These are phyloP conservation scores for Boleophthalmus pectinirostris DNA, from an alignment of 2,113 vertebrate genomes.

Conservation along the genomic window DNA sequence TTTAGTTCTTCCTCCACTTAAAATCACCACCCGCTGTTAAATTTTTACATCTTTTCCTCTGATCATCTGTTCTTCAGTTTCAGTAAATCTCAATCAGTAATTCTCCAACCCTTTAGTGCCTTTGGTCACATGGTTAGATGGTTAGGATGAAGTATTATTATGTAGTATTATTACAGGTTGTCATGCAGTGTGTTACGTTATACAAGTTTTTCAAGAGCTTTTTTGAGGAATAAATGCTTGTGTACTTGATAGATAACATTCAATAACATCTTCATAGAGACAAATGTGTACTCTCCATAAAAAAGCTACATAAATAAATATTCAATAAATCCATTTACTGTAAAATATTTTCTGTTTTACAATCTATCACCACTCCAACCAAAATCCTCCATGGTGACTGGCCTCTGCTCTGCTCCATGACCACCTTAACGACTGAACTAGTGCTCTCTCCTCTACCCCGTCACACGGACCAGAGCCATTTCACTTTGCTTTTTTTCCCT, in stretches of 20 bases:
- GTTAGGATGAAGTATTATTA: background rate
- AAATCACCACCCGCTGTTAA: background rate
- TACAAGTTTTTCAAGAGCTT: too few species aligned
- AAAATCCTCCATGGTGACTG: background rate
- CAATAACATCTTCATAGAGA: too few species aligned
- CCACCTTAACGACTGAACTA: background rate
- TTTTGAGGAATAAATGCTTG: too few species aligned
- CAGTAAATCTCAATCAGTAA: background rate
- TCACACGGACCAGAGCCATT: background rate
- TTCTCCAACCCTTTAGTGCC: background rate
- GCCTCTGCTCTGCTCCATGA: background rate
- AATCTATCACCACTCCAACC: background rate
- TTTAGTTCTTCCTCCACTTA: background rate
- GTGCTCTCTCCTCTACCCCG: background rate
- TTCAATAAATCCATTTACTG: too few species aligned
- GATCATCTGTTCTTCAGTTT: background rate
- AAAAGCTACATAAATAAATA: background rate
- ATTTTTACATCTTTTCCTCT: background rate
- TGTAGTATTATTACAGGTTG: background rate
- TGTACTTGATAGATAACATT: too few species aligned
- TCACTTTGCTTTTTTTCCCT: background rate
- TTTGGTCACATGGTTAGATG: background rate
- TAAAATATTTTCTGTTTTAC: background rate
- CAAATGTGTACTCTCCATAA: too few species aligned
- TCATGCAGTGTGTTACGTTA: too few species aligned